Conservation (phyloP, 1,140 invertebrate genomes). For the Gryon sp. region DNA sequence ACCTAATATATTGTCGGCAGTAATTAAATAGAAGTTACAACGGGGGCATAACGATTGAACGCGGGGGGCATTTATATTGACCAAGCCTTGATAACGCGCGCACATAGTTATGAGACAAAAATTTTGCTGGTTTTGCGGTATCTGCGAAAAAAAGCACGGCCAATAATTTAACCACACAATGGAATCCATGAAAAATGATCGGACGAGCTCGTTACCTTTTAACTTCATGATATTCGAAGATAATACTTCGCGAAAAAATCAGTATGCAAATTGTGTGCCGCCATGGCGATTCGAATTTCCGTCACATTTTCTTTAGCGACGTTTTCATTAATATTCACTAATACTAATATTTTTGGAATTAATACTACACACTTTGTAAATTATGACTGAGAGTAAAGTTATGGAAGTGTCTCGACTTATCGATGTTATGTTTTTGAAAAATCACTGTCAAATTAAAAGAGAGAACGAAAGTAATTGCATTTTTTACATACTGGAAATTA, state of each 20-base stretch:
- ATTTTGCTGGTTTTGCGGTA: conserved; percentile 26
- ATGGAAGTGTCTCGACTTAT: too few species aligned
- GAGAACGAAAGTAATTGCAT: too few species aligned
- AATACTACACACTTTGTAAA: conserved; percentile 3
- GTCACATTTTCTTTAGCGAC: conserved; percentile 35
- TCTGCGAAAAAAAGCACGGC: conserved; percentile 52
- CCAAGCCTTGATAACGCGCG: conserved; percentile 1
- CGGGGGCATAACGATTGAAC: conserved; percentile 55
- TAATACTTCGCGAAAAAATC: conserved; percentile 60
- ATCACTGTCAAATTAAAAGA: too few species aligned
- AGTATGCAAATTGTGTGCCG: conserved; percentile 57
- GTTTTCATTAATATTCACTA: conserved; percentile 57
- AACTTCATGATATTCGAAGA: conserved; percentile 57
- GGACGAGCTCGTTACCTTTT: conserved; percentile 54
- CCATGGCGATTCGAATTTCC: conserved; percentile 43
- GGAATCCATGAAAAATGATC: conserved; percentile 62
- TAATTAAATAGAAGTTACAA: conserved; percentile 77
- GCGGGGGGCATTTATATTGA: conserved; percentile 36
- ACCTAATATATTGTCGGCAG: conserved; percentile 77
- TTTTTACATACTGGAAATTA: too few species aligned
- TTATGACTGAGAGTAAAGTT: too few species aligned
- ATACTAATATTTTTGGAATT: conserved; percentile 27
- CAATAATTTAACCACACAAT: conserved; percentile 63
- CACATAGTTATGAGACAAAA: conserved; percentile 29
- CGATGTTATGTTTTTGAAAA: too few species aligned